phyloP scores from a whole-genome alignment of 2,113 vertebrate species.

The Solea senegalensis region DNA sequence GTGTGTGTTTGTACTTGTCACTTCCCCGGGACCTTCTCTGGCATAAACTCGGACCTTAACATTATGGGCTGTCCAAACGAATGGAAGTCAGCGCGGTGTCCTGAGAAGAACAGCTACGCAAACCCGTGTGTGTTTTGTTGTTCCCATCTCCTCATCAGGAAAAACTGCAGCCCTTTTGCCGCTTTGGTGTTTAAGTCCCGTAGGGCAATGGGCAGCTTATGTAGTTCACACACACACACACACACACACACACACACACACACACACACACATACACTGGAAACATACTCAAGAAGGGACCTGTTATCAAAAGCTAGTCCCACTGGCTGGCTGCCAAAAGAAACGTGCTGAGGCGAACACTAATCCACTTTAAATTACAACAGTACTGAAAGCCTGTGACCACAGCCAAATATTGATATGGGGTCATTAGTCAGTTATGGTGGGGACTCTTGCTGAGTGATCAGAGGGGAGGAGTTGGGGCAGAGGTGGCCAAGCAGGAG shows the following conservation, averaged over 20 bases:
- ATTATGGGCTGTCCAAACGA: too few relatives aligned
- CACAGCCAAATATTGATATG: slow-evolving; percentile 82
- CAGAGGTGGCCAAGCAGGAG: slow-evolving; percentile 61
- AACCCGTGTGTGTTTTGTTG: slow-evolving; percentile 36
- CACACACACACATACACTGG: slow-evolving; percentile 30
- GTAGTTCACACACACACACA: slow-evolving; percentile 48
- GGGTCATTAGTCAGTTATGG: slow-evolving; percentile 80
- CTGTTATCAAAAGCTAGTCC: slow-evolving; percentile 79
- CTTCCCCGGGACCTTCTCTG: too few relatives aligned
- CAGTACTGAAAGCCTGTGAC: slow-evolving; percentile 77
- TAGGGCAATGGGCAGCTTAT: slow-evolving; percentile 70
- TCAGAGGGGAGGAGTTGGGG: slow-evolving; percentile 46
- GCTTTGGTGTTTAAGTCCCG: slow-evolving; percentile 59
- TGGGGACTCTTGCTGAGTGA: slow-evolving; percentile 59
- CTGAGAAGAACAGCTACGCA: too few relatives aligned
- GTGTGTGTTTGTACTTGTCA: slow-evolving; percentile 17
- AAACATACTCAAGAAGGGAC: slow-evolving; percentile 78
- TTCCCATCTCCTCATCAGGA: slow-evolving; percentile 57
- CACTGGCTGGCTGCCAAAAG: slow-evolving; percentile 80
- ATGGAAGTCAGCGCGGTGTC: too few relatives aligned
- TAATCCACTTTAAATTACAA: slow-evolving; percentile 82
- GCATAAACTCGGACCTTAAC: too few relatives aligned
- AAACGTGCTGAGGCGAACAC: slow-evolving; percentile 80
- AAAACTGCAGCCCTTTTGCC: slow-evolving; percentile 48
- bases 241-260: slow-evolving; percentile 43